These are phyloP conservation scores for Bergia sp. DNA, from an alignment of 92 coral and sea anemone species.

Conservation along the genomic window DNA sequence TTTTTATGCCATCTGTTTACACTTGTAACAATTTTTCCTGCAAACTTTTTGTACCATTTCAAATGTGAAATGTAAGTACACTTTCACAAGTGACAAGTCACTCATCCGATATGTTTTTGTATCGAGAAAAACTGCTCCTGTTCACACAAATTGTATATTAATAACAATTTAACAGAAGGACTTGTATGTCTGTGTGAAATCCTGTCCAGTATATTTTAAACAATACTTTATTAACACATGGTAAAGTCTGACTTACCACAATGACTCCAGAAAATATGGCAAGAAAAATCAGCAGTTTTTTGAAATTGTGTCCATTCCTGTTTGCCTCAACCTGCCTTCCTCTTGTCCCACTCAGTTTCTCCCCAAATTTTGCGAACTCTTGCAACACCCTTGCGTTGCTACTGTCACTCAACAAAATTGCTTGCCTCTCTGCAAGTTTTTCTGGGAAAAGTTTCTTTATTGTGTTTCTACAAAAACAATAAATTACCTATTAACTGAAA, in stretches of 20 bases:
- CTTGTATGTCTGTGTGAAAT: too few species aligned
- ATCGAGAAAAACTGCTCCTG: neutral
- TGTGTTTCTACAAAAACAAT: slow-evolving; percentile 64
- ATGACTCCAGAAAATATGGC: slow-evolving; percentile 63
- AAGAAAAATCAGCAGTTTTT: slow-evolving; percentile 44
- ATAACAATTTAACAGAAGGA: too few species aligned
- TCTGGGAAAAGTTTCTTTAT: slow-evolving; percentile 76
- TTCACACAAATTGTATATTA: neutral
- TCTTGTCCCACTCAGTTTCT: slow-evolving; percentile 28
- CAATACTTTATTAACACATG: too few species aligned
- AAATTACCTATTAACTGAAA: too few species aligned
- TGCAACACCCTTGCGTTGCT: slow-evolving; percentile 57
- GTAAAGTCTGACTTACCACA: slow-evolving; percentile 59
- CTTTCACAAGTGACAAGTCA: too few species aligned
- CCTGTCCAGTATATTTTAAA: too few species aligned
- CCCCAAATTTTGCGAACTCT: slow-evolving; percentile 74
- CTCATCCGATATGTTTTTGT: too few species aligned
- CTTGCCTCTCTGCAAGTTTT: slow-evolving; percentile 53
- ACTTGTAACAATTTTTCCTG: too few species aligned
- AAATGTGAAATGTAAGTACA: too few species aligned
- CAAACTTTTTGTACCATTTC: too few species aligned
- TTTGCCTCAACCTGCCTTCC: slow-evolving; percentile 26
- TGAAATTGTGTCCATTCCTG: slow-evolving; percentile 41
- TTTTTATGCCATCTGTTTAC: too few species aligned
- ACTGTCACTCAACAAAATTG: slow-evolving; percentile 24